A percentile compares a stretch with the other conserved stretches of the same genome.
Conservation (phyloP, 2,888 invertebrate species). For the Darwinula stevensoni region DNA sequence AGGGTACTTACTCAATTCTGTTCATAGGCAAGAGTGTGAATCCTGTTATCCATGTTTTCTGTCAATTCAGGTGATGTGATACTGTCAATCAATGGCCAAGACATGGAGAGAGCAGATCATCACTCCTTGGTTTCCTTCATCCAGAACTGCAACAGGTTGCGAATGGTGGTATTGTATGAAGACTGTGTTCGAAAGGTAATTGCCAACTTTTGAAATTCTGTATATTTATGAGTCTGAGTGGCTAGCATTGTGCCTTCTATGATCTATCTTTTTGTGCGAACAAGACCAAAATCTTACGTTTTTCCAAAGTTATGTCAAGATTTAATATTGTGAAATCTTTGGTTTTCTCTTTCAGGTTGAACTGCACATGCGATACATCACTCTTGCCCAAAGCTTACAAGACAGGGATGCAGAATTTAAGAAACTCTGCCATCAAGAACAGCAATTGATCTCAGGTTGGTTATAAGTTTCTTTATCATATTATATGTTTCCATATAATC, state of each 20-base stretch:
- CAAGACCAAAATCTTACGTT: too few relatives aligned
- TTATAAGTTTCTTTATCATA: too few relatives aligned
- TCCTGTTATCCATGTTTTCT: conserved; percentile 7
- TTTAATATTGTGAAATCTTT: too few relatives aligned
- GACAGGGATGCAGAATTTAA: conserved; percentile 27
- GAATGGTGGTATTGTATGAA: conserved; percentile 87
- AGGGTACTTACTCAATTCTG: too few relatives aligned
- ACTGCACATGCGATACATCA: conserved; percentile 70
- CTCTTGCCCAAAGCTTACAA: conserved; percentile 52
- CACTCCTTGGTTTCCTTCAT: conserved; percentile 72
- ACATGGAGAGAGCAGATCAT: conserved; percentile 83
- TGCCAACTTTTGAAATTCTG: too few relatives aligned
- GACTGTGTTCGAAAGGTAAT: conserved; percentile 71
- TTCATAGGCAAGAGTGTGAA: too few relatives aligned
- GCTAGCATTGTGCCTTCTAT: too few relatives aligned
- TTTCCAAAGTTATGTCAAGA: too few relatives aligned
- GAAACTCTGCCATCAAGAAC: conserved; percentile 11
- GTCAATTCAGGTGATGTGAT: conserved; percentile 53
- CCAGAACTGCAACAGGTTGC: conserved; percentile 57
- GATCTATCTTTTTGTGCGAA: too few relatives aligned
- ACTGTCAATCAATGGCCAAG: conserved; percentile 76
- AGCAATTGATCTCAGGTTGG: too few relatives aligned
- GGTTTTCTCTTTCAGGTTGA: conserved; percentile 30
- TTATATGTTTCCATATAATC: too few relatives aligned
- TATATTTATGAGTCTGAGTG: too few relatives aligned